Percentiles rank a stretch among this genome's conserved stretches.
These are phyloP conservation scores for Murina feae DNA, from an alignment of 2,113 vertebrate species.

Conservation along the genomic window DNA sequence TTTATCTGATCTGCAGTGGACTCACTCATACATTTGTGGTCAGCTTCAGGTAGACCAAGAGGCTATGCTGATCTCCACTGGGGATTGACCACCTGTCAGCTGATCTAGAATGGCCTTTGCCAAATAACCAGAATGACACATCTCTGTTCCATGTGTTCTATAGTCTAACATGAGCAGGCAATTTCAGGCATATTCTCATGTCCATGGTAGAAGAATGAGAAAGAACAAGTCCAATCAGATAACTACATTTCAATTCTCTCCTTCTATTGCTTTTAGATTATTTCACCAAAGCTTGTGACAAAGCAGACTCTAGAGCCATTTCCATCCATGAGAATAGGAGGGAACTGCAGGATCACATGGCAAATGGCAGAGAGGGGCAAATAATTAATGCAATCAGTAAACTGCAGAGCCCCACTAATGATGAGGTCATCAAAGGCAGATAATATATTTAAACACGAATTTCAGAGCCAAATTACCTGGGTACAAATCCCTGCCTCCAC, in stretches of 20 bases:
- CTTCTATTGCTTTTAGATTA: not conserved
- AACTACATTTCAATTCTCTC: not conserved
- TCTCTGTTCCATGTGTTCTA: not conserved
- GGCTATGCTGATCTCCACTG: not conserved
- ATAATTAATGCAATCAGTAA: not conserved
- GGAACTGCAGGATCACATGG: not conserved
- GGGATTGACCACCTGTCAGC: not conserved
- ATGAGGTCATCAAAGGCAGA: not conserved
- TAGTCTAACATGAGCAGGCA: not conserved
- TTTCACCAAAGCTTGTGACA: not conserved
- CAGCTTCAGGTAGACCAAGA: not conserved
- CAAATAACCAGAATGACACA: not conserved
- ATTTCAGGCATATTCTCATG: too few species aligned
- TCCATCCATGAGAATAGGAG: not conserved
- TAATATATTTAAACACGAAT: not conserved
- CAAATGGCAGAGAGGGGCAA: not conserved
- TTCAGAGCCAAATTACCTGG: not conserved
- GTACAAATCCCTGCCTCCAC: not conserved
- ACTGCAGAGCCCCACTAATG: not conserved
- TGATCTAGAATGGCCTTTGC: not conserved
- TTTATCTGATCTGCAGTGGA: not conserved
- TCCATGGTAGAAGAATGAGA: not conserved
- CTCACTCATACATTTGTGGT: not conserved
- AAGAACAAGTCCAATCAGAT: accelerated
- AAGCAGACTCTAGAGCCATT: not conserved